A percentile compares a stretch with the other conserved stretches of the same genome.
These are phyloP conservation scores for Chitala chitala DNA, from an alignment of 2,113 vertebrate species.

Conservation along the genomic window DNA sequence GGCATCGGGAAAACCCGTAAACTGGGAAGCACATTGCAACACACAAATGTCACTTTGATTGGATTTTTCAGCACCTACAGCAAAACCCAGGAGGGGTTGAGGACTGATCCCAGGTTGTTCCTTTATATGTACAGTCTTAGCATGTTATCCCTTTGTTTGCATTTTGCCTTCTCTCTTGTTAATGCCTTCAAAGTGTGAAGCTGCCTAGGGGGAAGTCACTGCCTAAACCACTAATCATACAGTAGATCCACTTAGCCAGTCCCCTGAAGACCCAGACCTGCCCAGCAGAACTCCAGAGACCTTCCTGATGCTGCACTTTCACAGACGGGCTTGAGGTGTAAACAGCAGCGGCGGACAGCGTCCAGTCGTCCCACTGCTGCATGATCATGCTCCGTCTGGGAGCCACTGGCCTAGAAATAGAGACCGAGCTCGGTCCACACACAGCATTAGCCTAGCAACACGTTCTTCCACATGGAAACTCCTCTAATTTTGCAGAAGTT, in stretches of 20 bases:
- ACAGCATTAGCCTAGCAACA: not conserved
- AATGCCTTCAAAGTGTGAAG: too few species aligned
- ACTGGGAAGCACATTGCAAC: not conserved
- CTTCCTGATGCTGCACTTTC: not conserved
- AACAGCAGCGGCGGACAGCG: too few species aligned
- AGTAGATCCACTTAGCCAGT: not conserved
- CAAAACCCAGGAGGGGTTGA: not conserved
- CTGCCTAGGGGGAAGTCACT: not conserved
- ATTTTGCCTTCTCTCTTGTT: too few species aligned
- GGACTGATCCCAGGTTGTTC: not conserved
- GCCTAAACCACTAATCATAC: not conserved
- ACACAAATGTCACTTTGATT: not conserved
- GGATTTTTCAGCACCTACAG: not conserved
- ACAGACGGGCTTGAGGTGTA: not conserved
- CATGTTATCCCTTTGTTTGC: not conserved
- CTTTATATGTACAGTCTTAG: not conserved
- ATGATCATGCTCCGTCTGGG: too few species aligned
- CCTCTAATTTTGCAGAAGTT: too few species aligned
- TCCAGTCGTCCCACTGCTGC: not conserved
- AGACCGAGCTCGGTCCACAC: not conserved
- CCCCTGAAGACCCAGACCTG: not conserved
- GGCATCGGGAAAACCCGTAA: not conserved
- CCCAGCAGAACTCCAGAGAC: not conserved
- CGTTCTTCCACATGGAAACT: not conserved
- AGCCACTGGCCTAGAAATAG: not conserved